phyloP scores from a whole-genome alignment of 2,888 invertebrate genomes.

The Eristalis intricaria region DNA sequence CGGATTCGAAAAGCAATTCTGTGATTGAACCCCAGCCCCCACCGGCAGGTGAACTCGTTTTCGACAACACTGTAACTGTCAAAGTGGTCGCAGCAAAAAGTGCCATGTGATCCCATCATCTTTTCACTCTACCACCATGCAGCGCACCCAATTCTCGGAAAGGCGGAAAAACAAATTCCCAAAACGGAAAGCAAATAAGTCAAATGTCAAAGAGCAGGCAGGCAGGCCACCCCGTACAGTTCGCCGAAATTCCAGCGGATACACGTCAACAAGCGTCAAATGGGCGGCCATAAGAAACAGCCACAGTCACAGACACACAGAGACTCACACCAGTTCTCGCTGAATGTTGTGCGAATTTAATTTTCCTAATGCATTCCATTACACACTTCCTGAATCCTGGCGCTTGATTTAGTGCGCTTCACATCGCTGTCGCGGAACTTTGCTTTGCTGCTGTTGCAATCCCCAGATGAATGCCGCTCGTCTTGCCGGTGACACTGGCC shows the following conservation, averaged over 20 bases:
- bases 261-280: slow-evolving; percentile 48
- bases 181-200: slow-evolving; percentile 17
- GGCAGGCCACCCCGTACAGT: background rate
- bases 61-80: background rate
- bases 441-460: slow-evolving; percentile 16
- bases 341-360: slow-evolving; percentile 65
- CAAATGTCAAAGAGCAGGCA: background rate
- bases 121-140: too few relatives aligned
- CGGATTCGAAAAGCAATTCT: background rate
- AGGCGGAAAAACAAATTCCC: background rate
- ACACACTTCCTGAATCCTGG: slow-evolving; percentile 46
- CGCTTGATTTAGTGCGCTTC: slow-evolving; percentile 55
- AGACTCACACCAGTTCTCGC: background rate
- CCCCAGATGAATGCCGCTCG: slow-evolving; percentile 36
- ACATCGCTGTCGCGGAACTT: slow-evolving; percentile 16
- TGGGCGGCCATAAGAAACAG: slow-evolving; percentile 23
- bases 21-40: background rate
- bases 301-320: background rate
- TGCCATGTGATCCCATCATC: background rate
- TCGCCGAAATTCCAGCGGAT: slow-evolving; percentile 46
- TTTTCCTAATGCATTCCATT: slow-evolving; percentile 71
- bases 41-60: background rate
- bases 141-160: background rate
- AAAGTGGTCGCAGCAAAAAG: background rate
- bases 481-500: slow-evolving; percentile 49